Evolutionary conservation across 2,888 invertebrate genomes (phyloP), one percentile per base, ranked within the genome.

Genomic region (Drosophila atroscutellata): DNA sequence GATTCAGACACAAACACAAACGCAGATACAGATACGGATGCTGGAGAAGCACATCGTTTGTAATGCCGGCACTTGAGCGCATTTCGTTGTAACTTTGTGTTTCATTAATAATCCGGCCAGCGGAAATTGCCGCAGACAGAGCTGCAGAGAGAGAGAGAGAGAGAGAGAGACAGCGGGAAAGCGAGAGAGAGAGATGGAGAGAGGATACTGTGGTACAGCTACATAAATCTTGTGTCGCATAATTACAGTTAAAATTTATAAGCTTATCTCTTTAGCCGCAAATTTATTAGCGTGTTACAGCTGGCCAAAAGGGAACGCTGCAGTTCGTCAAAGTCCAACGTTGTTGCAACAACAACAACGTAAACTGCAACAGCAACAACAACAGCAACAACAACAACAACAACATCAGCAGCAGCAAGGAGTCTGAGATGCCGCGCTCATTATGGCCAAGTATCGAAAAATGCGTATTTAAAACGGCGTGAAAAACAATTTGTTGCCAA

Each of bases 401-500:
- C 42, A 45, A 7, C 20, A 20, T 3, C 45, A 45, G 15, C 45
- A 8, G 20, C 45, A 45, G 24, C 45, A 45, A 45, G 45, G 20
- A 45, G 45, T 45, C 15, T 34, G 55, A 55, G 55, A 15, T 26
- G 55, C 55, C 55, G 55, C 55, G 78, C 88, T 90, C 90, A 88
- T 88, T 88, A 88, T 86, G 77, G 76, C 82, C 89, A 86, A 89
- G 89, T 86, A 88, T 83, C 86, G 88, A 86, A 85, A 85, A 87
- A 88, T 86, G 89, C 80, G 84, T 83, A 89, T 88, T 88, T 88
- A 90, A 91, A 91, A 84, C 87, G 89, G 91, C 91, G 91, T 89
- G 91, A 91, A 91, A 83, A 91, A 89, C 91, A 91, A 91, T 92
- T 91, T 92, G 91, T 92, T 91, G 78, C 81, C 84, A 86, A 90